Percentiles rank a stretch among this genome's conserved stretches.
Evolutionary conservation across 1,140 invertebrate species (phyloP).

Genomic region (Pseudachorutes palmiensis): DNA sequence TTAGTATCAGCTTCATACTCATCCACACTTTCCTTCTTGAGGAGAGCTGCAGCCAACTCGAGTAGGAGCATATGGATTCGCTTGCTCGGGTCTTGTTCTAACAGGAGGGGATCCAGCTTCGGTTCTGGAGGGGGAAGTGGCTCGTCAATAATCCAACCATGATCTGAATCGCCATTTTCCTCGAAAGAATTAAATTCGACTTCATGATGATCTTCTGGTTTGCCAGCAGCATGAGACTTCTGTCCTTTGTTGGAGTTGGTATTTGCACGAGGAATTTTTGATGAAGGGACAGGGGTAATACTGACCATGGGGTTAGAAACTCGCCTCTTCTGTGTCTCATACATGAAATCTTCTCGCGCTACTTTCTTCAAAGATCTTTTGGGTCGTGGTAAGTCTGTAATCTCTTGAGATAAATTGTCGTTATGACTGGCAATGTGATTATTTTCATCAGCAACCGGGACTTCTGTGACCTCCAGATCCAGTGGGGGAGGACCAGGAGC

Average conservation of each 20-base stretch:
- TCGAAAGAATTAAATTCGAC: neutral
- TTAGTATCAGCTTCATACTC: neutral
- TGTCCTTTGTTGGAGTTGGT: neutral
- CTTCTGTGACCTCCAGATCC: neutral
- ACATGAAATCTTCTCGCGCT: slow-evolving; percentile 21
- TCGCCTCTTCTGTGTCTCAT: slow-evolving; percentile 5
- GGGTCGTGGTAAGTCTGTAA: slow-evolving; percentile 7
- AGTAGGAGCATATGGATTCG: slow-evolving; percentile 22
- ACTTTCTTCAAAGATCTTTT: slow-evolving; percentile 17
- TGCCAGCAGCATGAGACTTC: neutral
- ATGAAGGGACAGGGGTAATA: neutral
- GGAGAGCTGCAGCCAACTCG: slow-evolving; percentile 23
- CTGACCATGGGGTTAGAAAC: neutral
- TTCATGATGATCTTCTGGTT: no score
- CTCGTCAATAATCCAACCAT: slow-evolving; percentile 1
- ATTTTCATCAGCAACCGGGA: neutral
- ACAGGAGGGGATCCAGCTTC: slow-evolving; percentile 29
- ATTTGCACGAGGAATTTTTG: no score
- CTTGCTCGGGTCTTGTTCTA: slow-evolving; percentile 23
- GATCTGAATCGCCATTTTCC: neutral
- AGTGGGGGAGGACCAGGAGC: neutral
- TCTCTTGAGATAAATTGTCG: neutral
- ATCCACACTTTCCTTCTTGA: neutral
- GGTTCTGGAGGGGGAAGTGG: slow-evolving; percentile 4
- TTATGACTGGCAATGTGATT: neutral